Evolutionary conservation across 2,888 invertebrate species (phyloP).

Genomic region (Brassicogethes aeneus): DNA sequence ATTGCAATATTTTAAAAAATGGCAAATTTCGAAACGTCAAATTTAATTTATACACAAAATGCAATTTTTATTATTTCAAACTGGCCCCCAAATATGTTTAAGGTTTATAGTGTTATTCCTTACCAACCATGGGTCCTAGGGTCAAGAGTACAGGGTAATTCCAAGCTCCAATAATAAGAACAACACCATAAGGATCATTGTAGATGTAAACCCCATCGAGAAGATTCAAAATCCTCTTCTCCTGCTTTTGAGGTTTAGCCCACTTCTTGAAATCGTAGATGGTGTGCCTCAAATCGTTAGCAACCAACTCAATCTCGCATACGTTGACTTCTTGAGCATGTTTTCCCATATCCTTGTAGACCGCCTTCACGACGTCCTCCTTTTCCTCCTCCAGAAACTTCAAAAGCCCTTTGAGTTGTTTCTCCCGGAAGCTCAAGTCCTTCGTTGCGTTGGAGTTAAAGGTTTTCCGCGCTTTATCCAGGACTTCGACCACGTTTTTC

Average conservation of each 20-base stretch:
- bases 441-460: slow-evolving; percentile 77
- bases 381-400: slow-evolving; percentile 75
- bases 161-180: slow-evolving; percentile 88
- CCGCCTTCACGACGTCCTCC: slow-evolving; percentile 61
- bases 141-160: slow-evolving; percentile 89
- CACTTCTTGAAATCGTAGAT: slow-evolving; percentile 68
- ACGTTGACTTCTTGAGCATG: slow-evolving; percentile 68
- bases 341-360: slow-evolving; percentile 73
- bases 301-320: slow-evolving; percentile 70
- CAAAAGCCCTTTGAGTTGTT: slow-evolving; percentile 67
- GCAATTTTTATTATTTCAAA: too few species aligned
- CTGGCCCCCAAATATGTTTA: too few species aligned
- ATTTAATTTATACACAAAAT: too few species aligned
- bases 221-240: slow-evolving; percentile 65
- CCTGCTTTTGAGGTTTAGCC: slow-evolving; percentile 63
- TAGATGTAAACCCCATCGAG: slow-evolving; percentile 65
- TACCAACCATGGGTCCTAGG: slow-evolving; percentile 67
- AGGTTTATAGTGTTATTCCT: too few species aligned
- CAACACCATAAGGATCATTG: slow-evolving; percentile 90
- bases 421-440: slow-evolving; percentile 67
- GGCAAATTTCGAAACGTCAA: too few species aligned
- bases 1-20: too few species aligned
- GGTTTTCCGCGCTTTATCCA: slow-evolving; percentile 59
- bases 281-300: slow-evolving; percentile 66
- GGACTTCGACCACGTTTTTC: slow-evolving; percentile 26